These are phyloP conservation scores for Lasioglossum calceatum DNA, from an alignment of 2,888 invertebrate genomes.

Conservation along the genomic window DNA sequence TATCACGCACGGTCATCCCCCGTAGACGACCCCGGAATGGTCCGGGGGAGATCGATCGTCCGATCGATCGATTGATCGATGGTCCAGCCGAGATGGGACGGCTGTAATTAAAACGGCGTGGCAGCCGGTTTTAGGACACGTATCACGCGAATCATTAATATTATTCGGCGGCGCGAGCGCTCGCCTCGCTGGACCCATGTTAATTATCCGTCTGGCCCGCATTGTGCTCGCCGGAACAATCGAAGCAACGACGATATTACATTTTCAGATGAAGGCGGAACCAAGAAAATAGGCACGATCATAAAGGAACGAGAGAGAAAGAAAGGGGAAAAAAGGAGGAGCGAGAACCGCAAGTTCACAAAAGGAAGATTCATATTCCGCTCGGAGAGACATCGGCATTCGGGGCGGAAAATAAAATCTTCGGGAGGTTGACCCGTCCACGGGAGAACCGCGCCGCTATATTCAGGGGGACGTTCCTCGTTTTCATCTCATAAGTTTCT, in stretches of 20 bases:
- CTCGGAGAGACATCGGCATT: conserved; percentile 49
- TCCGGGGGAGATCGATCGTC: conserved; percentile 19
- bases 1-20: conserved; percentile 67
- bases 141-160: conserved; percentile 34
- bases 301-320: background rate
- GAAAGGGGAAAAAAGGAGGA: background rate
- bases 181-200: conserved; percentile 18
- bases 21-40: conserved; percentile 13
- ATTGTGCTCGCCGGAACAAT: conserved; percentile 41
- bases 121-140: background rate
- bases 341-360: conserved; percentile 33
- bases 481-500: conserved; percentile 61
- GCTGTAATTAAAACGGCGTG: conserved; percentile 28
- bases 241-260: conserved; percentile 57
- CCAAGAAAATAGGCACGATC: background rate
- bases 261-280: conserved; percentile 32
- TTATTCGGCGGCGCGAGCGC: background rate
- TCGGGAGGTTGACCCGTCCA: conserved; percentile 31
- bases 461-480: conserved; percentile 43
- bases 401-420: conserved; percentile 68
- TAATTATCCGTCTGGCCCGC: conserved; percentile 33
- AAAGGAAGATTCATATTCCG: conserved; percentile 67
- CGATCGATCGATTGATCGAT: conserved; percentile 40
- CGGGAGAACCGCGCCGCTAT: conserved; percentile 45
- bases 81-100: background rate